phyloP scores from a whole-genome alignment of 2,888 invertebrate species.

The Drosophila seclusa region DNA sequence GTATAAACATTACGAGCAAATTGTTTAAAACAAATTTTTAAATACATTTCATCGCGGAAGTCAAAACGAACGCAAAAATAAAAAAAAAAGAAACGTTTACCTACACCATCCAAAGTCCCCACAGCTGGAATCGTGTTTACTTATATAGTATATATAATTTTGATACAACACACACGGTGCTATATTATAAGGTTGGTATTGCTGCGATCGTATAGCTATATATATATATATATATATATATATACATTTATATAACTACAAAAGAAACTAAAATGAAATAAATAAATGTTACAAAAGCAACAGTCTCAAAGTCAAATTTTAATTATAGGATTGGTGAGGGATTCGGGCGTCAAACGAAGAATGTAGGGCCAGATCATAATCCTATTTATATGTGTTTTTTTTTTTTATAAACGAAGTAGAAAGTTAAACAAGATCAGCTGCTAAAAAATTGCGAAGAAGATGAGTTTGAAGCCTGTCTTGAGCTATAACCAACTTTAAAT shows the following conservation, averaged over 20 bases:
- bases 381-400: slow-evolving; percentile 1
- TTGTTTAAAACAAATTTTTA: slow-evolving; percentile 32
- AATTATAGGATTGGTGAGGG: slow-evolving; percentile 17
- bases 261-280: slow-evolving; percentile 20
- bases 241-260: neutral
- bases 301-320: slow-evolving; percentile 3
- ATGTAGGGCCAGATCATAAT: slow-evolving; percentile 1
- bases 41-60: slow-evolving; percentile 42
- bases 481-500: neutral
- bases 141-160: slow-evolving; percentile 24
- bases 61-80: slow-evolving; percentile 12
- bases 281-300: neutral
- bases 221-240: neutral
- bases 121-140: slow-evolving; percentile 33
- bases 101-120: slow-evolving; percentile 12
- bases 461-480: neutral
- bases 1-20: slow-evolving; percentile 48
- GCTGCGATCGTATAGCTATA: neutral
- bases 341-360: neutral
- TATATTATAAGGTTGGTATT: slow-evolving; percentile 45
- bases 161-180: slow-evolving; percentile 12
- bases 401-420: slow-evolving; percentile 22
- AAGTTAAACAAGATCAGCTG: slow-evolving; percentile 34
- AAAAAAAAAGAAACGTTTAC: slow-evolving; percentile 25
- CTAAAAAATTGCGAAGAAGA: neutral